Evolutionary conservation across 1,140 invertebrate species (phyloP), one percentile per base, ranked within the genome.

Genomic region (Lepidostoma basale): DNA sequence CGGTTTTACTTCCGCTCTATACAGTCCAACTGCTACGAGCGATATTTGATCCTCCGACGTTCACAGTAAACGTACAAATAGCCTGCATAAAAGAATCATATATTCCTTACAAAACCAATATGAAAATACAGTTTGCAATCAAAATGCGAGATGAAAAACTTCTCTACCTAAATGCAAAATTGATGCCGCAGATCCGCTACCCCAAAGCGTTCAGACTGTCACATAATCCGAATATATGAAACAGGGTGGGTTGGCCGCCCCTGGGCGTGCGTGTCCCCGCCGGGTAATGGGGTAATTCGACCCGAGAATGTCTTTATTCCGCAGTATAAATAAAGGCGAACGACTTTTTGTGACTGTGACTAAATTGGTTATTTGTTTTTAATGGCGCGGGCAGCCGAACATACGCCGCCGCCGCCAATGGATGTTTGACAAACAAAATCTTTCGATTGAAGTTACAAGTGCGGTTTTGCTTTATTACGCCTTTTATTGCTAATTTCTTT

Each of bases 301-400:
- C 65, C 70, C 66, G 49, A 52, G 66, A 72, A 72, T 72, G 70
- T 72, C 70, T 72, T 67, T 72, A 68, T 72, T 64, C 69, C 64
- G 52, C 49, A 47, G 54, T 72, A 68, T 72, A 72, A 72, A 72
- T 72, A 72, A 72, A 72, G 70, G 67, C 58, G 33, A 72, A 72
- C 62, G 70, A 60, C 66, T 72, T 72, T 72, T 72, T 72, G 70
- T 72, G 70, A 68, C 65, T 72, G 66, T 68, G 52, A 72, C 70
- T 68, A 68, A 72, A 72, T 72, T 72, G 70, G 66, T 72, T 72
- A 72, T 72, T 72, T 72, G 70, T 64, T 72, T 72, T 72, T 67
- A 67, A 67, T 67, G 59, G 64, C 60, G 47, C 39, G 45, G 62
- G 62, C 33, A 28, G 26, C 52, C 56, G 47, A 42, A 44, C 39